Conservation (phyloP, 2,888 invertebrate genomes). For the Lithophane leautieri region DNA sequence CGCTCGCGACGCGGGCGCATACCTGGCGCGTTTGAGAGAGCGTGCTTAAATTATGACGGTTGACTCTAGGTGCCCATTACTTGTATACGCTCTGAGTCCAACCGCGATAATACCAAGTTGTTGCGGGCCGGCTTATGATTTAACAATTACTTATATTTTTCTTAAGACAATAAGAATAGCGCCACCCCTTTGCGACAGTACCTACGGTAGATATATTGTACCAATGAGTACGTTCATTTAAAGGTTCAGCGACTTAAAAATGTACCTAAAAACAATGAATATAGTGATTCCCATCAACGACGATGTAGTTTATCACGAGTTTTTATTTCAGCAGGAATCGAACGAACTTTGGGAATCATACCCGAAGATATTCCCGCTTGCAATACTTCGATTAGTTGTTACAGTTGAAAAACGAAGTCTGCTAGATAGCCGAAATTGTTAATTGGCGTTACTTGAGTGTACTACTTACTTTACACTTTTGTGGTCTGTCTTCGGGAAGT, state of each 20-base stretch:
- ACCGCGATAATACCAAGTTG: constrained; percentile 13
- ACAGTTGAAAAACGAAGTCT: background rate
- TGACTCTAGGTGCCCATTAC: constrained; percentile 51
- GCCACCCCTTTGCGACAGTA: no score
- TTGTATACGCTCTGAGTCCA: constrained; percentile 34
- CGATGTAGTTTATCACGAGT: background rate
- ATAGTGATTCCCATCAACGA: background rate
- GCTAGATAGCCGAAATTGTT: background rate
- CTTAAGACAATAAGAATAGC: no score
- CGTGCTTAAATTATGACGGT: constrained; percentile 65
- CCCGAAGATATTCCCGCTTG: no score
- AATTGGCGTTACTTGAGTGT: background rate
- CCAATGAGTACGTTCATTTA: background rate
- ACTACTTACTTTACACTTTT: no score
- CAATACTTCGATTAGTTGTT: background rate
- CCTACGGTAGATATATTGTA: background rate
- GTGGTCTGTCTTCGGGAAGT: background rate
- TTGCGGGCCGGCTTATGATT: background rate
- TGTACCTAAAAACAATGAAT: background rate
- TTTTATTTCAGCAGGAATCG: background rate
- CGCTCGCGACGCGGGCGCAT: constrained; percentile 61
- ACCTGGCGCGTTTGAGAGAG: constrained; percentile 65
- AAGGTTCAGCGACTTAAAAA: background rate
- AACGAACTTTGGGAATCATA: background rate
- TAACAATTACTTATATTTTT: constrained; percentile 3